Conservation (phyloP, 2,797 vertebrate species). For the Protosalanx chinensis region DNA sequence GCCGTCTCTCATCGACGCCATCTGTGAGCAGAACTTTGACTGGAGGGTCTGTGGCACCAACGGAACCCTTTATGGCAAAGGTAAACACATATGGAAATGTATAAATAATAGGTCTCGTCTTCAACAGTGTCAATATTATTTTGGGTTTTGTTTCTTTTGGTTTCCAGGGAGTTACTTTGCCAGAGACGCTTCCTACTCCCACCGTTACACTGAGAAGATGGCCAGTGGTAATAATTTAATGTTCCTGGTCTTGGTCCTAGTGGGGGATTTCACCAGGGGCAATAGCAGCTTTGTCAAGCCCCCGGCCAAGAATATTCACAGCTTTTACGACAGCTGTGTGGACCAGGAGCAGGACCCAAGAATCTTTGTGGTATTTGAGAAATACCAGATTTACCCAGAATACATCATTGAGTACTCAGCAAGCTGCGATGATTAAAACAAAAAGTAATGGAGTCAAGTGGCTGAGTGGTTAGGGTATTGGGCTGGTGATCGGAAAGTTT, state of each 20-base stretch:
- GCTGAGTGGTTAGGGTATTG: too few species aligned
- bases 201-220: slow-evolving; percentile 65
- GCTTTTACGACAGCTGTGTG: slow-evolving; percentile 87
- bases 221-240: slow-evolving; percentile 64
- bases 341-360: slow-evolving; percentile 71
- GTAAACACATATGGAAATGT: slow-evolving; percentile 43
- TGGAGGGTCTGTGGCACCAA: slow-evolving; percentile 77
- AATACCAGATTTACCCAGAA: slow-evolving; percentile 90
- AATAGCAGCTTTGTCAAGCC: slow-evolving; percentile 57
- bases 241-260: slow-evolving; percentile 87
- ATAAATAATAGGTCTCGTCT: background rate
- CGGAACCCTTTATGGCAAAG: slow-evolving; percentile 74
- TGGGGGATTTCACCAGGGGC: slow-evolving; percentile 81
- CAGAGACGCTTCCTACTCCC: slow-evolving; percentile 82
- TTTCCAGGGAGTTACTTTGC: slow-evolving; percentile 91
- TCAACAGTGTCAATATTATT: background rate
- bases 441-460: too few species aligned
- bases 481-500: too few species aligned
- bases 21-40: slow-evolving; percentile 75
- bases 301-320: slow-evolving; percentile 48
- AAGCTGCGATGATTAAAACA: background rate
- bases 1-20: slow-evolving; percentile 58
- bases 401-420: slow-evolving; percentile 81
- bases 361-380: slow-evolving; percentile 91
- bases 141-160: background rate